phyloP scores from a whole-genome alignment of 2,888 invertebrate species.

The Polyommatus iphigenia region DNA sequence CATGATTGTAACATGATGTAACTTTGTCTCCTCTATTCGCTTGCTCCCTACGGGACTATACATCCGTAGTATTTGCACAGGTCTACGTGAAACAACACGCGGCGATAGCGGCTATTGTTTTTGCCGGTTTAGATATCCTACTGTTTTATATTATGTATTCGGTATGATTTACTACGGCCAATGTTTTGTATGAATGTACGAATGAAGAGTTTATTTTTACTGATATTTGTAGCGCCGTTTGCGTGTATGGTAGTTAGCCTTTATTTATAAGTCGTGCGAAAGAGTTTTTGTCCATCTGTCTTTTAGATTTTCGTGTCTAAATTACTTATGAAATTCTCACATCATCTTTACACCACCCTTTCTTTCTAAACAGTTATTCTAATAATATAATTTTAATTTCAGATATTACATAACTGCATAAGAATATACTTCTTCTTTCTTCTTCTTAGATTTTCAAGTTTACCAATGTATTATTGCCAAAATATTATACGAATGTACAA shows the following conservation, averaged over 20 bases:
- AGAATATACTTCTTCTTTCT: no score
- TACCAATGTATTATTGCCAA: no score
- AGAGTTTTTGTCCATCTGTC: not conserved
- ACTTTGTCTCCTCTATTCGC: slow-evolving; percentile 36
- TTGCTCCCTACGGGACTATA: slow-evolving; percentile 39
- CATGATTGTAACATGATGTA: slow-evolving; percentile 40
- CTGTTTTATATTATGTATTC: slow-evolving; percentile 11
- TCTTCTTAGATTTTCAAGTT: no score
- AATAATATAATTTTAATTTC: no score
- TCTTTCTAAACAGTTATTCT: no score
- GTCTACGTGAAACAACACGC: slow-evolving; percentile 69
- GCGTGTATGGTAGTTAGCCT: not conserved
- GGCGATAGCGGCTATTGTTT: slow-evolving; percentile 55
- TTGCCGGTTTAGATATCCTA: slow-evolving; percentile 31
- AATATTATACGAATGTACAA: no score
- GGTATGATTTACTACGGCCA: not conserved
- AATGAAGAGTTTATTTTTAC: not conserved
- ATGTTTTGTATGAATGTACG: not conserved
- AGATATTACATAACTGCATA: no score
- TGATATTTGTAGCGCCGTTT: not conserved
- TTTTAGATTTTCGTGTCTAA: not conserved
- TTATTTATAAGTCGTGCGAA: not conserved
- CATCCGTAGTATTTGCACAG: slow-evolving; percentile 56
- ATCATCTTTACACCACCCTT: no score
- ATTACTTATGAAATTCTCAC: not conserved